Evolutionary conservation across 2,113 vertebrate species (phyloP), one percentile per base, ranked within the genome.

Genomic region (Danionella cerebrum): DNA sequence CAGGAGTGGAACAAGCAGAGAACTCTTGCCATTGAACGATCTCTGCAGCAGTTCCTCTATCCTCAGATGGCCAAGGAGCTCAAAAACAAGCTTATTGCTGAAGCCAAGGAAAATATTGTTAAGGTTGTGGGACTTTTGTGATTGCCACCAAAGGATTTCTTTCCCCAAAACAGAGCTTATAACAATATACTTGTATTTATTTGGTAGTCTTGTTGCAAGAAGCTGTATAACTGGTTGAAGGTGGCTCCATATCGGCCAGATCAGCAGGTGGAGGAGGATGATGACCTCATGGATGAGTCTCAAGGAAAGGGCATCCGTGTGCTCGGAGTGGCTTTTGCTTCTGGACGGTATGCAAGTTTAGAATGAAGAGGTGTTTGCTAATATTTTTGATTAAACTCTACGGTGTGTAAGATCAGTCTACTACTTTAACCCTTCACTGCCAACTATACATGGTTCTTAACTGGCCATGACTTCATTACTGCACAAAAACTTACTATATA

Each of bases 1-100:
- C 96, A 99, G 67, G 96, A 99, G 77, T 99, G 96, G 96, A 99
- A 98, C 76, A 89, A 93, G 22, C 96, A 99, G 81, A 90, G 96
- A 50, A 97, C 91, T 0, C 82, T 97, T 82, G 96, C 96, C 76
- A 98, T 99, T 0, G 96, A 97, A 72, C 83, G 94, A 14, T 75
- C 94, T 3, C 89, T 99, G 71, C 94, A 88, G 78, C 95, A 97
- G 69, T 99, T 98, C 83, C 91, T 99, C 18, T 99, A 98, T 0
- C 91, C 93, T 19, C 96, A 98, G 86, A 98, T 99, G 94, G 93
- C 92, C 59, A 98, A 96, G 70, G 96, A 99, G 65, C 84, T 98
- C n/a, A 98, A 94, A 80, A 96, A 93, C 80, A 98, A 96, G 75
- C 88, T 99, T n/a, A 72, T 95, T 7, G 78, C 90, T 3, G 96